Evolutionary conservation across 2,888 invertebrate genomes (phyloP), one percentile per base, ranked within the genome.

Genomic region (Vanessa cardui): DNA sequence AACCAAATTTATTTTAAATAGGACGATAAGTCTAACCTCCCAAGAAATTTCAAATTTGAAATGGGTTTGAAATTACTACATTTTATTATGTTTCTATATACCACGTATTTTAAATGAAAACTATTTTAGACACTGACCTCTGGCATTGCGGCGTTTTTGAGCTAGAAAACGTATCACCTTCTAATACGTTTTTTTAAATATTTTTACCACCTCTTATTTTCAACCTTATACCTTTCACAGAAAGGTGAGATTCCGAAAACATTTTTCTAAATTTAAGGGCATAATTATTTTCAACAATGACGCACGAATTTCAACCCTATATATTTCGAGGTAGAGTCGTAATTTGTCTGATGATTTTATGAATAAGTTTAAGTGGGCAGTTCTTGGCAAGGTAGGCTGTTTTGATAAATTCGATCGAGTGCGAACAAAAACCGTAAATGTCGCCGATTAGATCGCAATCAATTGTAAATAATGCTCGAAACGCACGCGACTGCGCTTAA

Each of bases 401-500:
- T 45, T 56, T 61, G 66, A 66, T 70, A 66, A 70, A 66, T 61
- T 58, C 31, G 64, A 46, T 33, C 58, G 21, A 62, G 62, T 61
- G 67, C 45, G 39, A 49, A 58, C 58, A 50, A 54, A 62, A 67
- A 67, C 58, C 61, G 49, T 62, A 45, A 58, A 58, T 70, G 70
- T 70, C 67, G 64, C 70, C 72, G 72, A 72, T 72, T 74, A 71
- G 68, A 72, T 74, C 69, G 64, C 70, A 65, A 69, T 70, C 62
- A 44, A 47, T 45, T 44, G 62, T 72, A 69, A 72, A 61, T 71
- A 67, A 74, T 73, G 70, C 20, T 21, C 56, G 45, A 54, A 65
- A 58, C 44, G 62, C 68, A 67, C 67, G 70, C 47, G 49, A 66
- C 8, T 7, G 15, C 21, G 45, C 21, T 20, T 44, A 6, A 6